These are phyloP conservation scores for Osmerus eperlanus DNA, from an alignment of 2,113 vertebrate genomes.

Conservation along the genomic window DNA sequence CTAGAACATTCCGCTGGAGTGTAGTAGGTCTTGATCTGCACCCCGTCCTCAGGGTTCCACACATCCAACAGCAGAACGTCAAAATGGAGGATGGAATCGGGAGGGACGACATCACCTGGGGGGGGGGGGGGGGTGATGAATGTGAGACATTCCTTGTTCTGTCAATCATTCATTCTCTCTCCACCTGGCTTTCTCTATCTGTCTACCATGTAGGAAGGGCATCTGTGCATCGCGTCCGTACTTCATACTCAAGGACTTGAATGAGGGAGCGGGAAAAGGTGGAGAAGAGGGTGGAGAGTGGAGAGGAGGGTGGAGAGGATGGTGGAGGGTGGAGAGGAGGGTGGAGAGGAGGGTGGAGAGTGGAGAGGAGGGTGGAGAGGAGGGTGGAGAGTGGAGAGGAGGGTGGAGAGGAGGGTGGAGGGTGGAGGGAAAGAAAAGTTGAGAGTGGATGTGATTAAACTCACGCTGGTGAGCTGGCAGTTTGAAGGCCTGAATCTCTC, in stretches of 20 bases:
- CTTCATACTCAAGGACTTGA: too few species aligned
- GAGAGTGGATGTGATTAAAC: not conserved
- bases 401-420: not conserved
- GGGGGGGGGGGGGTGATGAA: not conserved
- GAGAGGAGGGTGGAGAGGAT: not conserved
- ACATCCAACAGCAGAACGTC: constrained; percentile 92
- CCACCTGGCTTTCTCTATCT: not conserved
- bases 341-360: not conserved
- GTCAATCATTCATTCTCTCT: not conserved
- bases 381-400: too few species aligned
- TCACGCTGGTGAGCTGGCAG: not conserved
- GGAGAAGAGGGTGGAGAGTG: too few species aligned
- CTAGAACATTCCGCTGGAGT: constrained; percentile 79
- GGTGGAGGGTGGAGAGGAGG: not conserved
- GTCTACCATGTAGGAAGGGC: not conserved
- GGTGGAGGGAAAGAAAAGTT: not conserved
- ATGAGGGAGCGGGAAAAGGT: not conserved
- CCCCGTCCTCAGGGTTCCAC: constrained; percentile 88
- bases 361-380: too few species aligned
- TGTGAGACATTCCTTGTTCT: not conserved
- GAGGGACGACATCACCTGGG: constrained; percentile 86
- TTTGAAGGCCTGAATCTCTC: not conserved
- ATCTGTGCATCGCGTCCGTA: not conserved
- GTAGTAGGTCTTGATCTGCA: constrained; percentile 85
- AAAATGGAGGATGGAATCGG: constrained; percentile 89